Conservation (phyloP, 2,888 invertebrate genomes). For the Salpingus planirostris region DNA sequence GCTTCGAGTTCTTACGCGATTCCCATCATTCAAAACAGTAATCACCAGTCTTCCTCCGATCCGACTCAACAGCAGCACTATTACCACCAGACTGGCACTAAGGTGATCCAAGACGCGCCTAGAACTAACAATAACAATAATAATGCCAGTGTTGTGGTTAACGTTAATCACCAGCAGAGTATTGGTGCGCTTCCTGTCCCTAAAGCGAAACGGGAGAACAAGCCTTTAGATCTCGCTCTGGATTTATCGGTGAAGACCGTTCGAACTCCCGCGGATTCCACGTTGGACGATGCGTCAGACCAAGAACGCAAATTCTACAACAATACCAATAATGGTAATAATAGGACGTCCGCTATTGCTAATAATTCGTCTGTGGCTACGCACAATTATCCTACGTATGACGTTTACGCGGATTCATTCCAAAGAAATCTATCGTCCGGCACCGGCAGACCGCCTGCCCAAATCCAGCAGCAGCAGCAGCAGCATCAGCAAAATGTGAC, state of each 20-base stretch:
- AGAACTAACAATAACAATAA: conserved; percentile 1
- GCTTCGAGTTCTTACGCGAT: conserved; percentile 26
- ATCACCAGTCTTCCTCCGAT: conserved; percentile 29
- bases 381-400: conserved; percentile 29
- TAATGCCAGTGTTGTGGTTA: neutral
- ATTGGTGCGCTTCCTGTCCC: conserved; percentile 22
- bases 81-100: too few species aligned
- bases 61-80: neutral
- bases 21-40: too few species aligned
- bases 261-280: conserved; percentile 80
- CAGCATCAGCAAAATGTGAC: too few species aligned
- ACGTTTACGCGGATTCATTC: conserved; percentile 25
- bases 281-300: conserved; percentile 60
- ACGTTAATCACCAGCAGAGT: neutral
- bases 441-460: conserved; percentile 25
- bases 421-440: conserved; percentile 28
- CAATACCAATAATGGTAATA: too few species aligned
- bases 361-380: conserved; percentile 27
- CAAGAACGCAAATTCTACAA: conserved; percentile 37
- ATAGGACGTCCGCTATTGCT: too few species aligned
- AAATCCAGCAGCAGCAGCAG: too few species aligned
- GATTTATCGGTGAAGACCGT: conserved; percentile 86
- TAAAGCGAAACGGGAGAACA: conserved; percentile 53
- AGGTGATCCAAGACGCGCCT: neutral
- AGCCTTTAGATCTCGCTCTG: conserved; percentile 64